phyloP scores from a whole-genome alignment of 1,140 invertebrate genomes.

The Asobara japonica region DNA sequence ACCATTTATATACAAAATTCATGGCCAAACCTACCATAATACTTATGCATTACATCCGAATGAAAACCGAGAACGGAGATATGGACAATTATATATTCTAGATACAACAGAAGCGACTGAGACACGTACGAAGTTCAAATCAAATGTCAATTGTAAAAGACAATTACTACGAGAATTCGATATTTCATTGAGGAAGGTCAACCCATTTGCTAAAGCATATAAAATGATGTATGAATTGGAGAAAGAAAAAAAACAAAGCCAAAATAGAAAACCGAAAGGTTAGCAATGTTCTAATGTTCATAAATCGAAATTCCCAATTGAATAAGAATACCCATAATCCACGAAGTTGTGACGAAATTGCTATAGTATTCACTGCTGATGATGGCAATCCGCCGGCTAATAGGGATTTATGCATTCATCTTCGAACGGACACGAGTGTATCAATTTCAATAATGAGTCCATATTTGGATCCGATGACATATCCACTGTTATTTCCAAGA shows the following conservation, averaged over 20 bases:
- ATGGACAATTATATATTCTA: conserved; percentile 12
- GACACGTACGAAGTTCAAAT: neutral
- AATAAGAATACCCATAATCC: conserved; percentile 11
- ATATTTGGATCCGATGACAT: conserved; percentile 29
- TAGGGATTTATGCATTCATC: conserved; percentile 23
- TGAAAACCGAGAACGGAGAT: conserved; percentile 22
- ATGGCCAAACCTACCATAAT: conserved; percentile 32
- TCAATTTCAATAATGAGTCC: conserved; percentile 9
- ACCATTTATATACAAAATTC: conserved; percentile 18
- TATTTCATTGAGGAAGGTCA: conserved; percentile 13
- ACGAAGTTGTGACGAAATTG: conserved; percentile 18
- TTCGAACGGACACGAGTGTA: neutral
- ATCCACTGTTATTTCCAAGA: conserved; percentile 22
- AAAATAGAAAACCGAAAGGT: neutral
- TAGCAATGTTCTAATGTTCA: conserved; percentile 15
- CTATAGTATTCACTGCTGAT: conserved; percentile 14
- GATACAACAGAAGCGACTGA: conserved; percentile 2
- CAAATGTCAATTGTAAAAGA: neutral
- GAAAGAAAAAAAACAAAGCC: conserved; percentile 5
- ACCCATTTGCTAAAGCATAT: conserved; percentile 16
- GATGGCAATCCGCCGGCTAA: conserved; percentile 14
- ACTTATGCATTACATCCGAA: conserved; percentile 27
- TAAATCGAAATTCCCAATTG: neutral
- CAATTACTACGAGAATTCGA: conserved; percentile 14
- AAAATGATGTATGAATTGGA: conserved; percentile 28